Conservation (phyloP, 2,888 invertebrate species). For the Macaria notata region DNA sequence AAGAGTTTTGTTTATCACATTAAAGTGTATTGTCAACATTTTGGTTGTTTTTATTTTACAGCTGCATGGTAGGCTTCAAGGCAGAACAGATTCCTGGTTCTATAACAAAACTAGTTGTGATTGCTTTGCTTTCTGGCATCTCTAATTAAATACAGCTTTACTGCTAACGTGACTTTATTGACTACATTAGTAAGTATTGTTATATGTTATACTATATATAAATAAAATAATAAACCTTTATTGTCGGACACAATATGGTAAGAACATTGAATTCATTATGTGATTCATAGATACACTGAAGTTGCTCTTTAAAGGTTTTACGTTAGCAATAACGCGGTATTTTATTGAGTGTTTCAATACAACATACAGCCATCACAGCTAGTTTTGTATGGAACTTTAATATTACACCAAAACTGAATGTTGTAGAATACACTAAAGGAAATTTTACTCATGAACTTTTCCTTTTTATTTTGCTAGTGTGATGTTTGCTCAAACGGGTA, state of each 20-base stretch:
- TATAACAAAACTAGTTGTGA: conserved; percentile 1
- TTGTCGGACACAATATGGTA: no score
- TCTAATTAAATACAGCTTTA: no score
- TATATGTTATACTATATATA: no score
- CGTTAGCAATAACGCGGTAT: no score
- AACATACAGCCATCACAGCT: not conserved
- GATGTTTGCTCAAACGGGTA: conserved; percentile 31
- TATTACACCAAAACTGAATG: conserved; percentile 21
- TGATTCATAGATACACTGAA: no score
- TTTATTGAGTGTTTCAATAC: no score
- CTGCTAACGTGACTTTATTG: no score
- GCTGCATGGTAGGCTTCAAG: conserved; percentile 65
- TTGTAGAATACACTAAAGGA: conserved; percentile 34
- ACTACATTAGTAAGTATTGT: no score
- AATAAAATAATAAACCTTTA: no score
- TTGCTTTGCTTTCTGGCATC: not conserved
- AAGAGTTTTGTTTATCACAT: conserved; percentile 62
- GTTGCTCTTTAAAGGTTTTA: no score
- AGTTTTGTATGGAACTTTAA: conserved; percentile 9
- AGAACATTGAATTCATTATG: no score
- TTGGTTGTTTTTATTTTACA: conserved; percentile 66
- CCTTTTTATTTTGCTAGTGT: conserved; percentile 32
- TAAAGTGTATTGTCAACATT: conserved; percentile 70
- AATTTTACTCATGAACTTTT: conserved; percentile 29
- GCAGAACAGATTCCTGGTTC: conserved; percentile 9